These are phyloP conservation scores for Crocodylus rhombifer DNA, from an alignment of 2,797 vertebrate genomes.

Conservation along the genomic window DNA sequence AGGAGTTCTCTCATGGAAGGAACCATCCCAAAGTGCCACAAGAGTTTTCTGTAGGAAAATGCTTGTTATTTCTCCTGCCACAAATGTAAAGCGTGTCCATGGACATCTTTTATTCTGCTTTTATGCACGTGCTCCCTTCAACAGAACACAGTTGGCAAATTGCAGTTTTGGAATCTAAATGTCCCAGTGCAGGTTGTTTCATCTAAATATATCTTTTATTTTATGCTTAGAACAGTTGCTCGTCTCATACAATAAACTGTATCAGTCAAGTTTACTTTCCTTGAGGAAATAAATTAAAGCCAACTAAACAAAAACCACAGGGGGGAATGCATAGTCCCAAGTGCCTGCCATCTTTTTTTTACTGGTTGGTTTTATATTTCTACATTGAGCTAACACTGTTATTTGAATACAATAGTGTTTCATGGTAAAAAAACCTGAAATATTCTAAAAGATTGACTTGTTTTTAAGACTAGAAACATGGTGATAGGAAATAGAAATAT, in stretches of 20 bases:
- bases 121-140: not conserved
- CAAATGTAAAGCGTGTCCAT: not conserved
- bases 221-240: not conserved
- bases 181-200: conserved; percentile 26
- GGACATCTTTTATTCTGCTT: not conserved
- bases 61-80: conserved; percentile 1
- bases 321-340: not conserved
- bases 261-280: conserved; percentile 7
- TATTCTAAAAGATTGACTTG: not conserved
- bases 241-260: not conserved
- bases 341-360: not conserved
- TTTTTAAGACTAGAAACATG: not conserved
- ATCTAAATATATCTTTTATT: conserved; percentile 7
- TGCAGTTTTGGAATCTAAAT: not conserved
- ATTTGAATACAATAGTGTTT: not conserved
- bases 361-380: not conserved
- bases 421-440: not conserved
- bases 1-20: too few relatives aligned
- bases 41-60: not conserved
- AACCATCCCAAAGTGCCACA: not conserved
- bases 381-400: not conserved
- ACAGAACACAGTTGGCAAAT: conserved; percentile 38
- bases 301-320: not conserved
- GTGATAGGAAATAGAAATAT: not conserved
- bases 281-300: not conserved